Conservation (phyloP, 1,140 invertebrate genomes). For the Drosophila setifemur region DNA sequence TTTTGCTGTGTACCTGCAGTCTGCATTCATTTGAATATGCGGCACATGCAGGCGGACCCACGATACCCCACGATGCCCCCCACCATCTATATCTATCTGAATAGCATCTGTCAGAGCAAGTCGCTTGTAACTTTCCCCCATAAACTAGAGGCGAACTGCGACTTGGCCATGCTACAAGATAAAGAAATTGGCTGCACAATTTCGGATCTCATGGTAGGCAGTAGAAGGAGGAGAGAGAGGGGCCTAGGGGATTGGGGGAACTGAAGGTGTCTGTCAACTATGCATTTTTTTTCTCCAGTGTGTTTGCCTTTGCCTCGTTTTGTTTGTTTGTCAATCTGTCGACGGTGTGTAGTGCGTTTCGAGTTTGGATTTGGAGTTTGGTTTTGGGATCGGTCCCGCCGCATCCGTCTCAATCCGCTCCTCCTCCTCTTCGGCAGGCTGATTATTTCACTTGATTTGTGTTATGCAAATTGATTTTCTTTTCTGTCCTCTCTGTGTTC, state of each 20-base stretch:
- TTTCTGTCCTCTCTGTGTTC: constrained; percentile 32
- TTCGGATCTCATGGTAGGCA: constrained; percentile 19
- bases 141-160: constrained; percentile 55
- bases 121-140: constrained; percentile 75
- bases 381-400: constrained; percentile 7
- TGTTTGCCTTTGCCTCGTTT: constrained; percentile 9
- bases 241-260: background rate
- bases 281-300: constrained; percentile 45
- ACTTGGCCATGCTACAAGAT: constrained; percentile 43
- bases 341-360: constrained; percentile 36
- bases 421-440: constrained; percentile 20
- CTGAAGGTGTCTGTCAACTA: constrained; percentile 60
- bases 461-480: constrained; percentile 76
- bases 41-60: constrained; percentile 59
- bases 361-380: constrained; percentile 18
- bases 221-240: background rate
- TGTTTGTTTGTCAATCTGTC: constrained; percentile 62
- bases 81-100: constrained; percentile 50
- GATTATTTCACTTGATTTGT: constrained; percentile 73
- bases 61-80: background rate
- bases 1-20: background rate
- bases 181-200: constrained; percentile 61
- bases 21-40: constrained; percentile 76
- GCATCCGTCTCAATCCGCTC: constrained; percentile 10
- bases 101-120: constrained; percentile 70